Percentiles rank a stretch among this genome's conserved stretches.
Evolutionary conservation across 1,140 invertebrate species (phyloP).

Genomic region (Mamestra configurata): DNA sequence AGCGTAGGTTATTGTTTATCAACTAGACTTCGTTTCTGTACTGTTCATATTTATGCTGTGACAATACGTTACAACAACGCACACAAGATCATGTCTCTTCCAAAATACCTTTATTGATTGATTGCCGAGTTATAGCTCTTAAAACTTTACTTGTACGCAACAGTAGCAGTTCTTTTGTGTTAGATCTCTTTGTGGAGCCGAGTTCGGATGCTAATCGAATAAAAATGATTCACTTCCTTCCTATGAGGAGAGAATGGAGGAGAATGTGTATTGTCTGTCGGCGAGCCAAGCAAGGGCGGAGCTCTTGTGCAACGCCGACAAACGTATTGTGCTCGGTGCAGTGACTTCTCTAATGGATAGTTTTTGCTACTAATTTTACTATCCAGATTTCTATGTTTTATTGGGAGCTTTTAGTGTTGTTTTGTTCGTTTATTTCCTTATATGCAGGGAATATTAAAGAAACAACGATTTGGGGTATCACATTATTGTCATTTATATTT

Average conservation of each 20-base stretch:
- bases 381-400: background rate
- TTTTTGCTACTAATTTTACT: slow-evolving; percentile 23
- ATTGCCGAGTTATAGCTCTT: slow-evolving; percentile 32
- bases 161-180: slow-evolving; percentile 39
- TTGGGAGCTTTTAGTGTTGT: background rate
- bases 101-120: slow-evolving; percentile 41
- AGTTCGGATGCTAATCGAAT: slow-evolving; percentile 71
- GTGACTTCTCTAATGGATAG: slow-evolving; percentile 42
- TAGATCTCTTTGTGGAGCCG: slow-evolving; percentile 60
- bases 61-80: background rate
- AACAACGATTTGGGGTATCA: no score
- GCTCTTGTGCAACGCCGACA: slow-evolving; percentile 58
- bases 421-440: no score
- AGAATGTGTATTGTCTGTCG: slow-evolving; percentile 60
- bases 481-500: no score
- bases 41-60: no score
- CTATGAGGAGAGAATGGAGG: slow-evolving; percentile 56
- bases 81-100: slow-evolving; percentile 21
- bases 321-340: slow-evolving; percentile 29
- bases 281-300: slow-evolving; percentile 65
- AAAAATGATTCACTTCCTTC: slow-evolving; percentile 78
- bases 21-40: no score
- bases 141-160: slow-evolving; percentile 25
- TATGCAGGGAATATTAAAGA: no score
- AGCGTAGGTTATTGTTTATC: no score